Percentiles rank a stretch among this genome's conserved stretches.
Evolutionary conservation across 2,113 vertebrate species (phyloP).

Genomic region (Lasiurus borealis): DNA sequence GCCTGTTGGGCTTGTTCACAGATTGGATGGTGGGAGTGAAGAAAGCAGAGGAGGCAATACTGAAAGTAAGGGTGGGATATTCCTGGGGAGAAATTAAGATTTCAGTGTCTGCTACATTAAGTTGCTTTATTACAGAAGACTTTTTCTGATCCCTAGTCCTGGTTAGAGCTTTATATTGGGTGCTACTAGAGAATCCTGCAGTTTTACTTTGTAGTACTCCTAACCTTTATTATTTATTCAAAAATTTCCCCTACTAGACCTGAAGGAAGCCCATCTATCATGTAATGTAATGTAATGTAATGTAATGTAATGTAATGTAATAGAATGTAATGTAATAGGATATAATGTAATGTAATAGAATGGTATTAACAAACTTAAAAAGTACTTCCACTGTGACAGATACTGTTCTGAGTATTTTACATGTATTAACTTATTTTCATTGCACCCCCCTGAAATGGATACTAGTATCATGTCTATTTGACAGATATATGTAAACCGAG

Average conservation of each 20-base stretch:
- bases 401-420: not conserved
- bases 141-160: not conserved
- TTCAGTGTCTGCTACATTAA: not conserved
- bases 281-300: not conserved
- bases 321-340: not conserved
- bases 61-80: not conserved
- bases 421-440: not conserved
- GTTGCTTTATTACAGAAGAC: not conserved
- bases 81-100: not conserved
- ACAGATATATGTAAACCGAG: not conserved
- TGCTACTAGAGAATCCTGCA: not conserved
- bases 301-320: not conserved
- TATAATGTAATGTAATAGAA: not conserved
- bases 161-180: not conserved
- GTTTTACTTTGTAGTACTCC: not conserved
- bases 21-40: not conserved
- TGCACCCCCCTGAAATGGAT: not conserved
- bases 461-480: not conserved
- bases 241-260: not conserved
- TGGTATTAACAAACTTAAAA: not conserved
- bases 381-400: not conserved
- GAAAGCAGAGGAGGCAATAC: not conserved
- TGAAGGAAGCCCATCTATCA: not conserved
- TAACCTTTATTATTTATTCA: not conserved
- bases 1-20: not conserved